These are phyloP conservation scores for Suricata suricatta DNA, from an alignment of 2,113 vertebrate species.

Conservation along the genomic window DNA sequence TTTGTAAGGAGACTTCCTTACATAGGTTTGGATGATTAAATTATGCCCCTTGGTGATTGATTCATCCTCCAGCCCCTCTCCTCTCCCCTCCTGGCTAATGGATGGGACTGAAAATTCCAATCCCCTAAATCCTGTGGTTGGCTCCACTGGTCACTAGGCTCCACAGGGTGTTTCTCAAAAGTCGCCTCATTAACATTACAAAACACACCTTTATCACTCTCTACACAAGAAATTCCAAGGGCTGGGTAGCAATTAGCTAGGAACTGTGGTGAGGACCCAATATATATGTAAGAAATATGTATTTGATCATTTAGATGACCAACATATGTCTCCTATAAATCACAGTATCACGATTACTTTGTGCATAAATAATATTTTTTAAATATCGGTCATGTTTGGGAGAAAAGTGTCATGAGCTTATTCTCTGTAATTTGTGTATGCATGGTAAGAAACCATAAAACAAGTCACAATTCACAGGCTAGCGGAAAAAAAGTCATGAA, in stretches of 20 bases:
- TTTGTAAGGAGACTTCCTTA: background rate
- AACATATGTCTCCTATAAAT: background rate
- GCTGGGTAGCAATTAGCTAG: background rate
- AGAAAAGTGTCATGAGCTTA: background rate
- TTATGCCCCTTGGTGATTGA: background rate
- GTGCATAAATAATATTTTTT: background rate
- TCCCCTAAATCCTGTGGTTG: fast-evolving
- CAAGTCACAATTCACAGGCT: background rate
- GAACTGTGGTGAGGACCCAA: background rate
- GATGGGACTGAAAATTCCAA: background rate
- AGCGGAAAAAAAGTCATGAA: background rate
- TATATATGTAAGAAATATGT: background rate
- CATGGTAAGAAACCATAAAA: background rate
- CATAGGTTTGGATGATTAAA: background rate
- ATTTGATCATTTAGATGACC: background rate
- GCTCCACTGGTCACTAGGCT: background rate
- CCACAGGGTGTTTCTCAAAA: background rate
- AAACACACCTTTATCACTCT: background rate
- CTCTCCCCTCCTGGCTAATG: background rate
- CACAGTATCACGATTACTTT: background rate
- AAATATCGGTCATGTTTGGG: background rate
- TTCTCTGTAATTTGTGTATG: background rate
- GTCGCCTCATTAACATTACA: background rate
- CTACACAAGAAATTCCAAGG: background rate
- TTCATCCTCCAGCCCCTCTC: background rate